Conservation (phyloP, 2,113 vertebrate genomes). For the Isurus oxyrinchus region DNA sequence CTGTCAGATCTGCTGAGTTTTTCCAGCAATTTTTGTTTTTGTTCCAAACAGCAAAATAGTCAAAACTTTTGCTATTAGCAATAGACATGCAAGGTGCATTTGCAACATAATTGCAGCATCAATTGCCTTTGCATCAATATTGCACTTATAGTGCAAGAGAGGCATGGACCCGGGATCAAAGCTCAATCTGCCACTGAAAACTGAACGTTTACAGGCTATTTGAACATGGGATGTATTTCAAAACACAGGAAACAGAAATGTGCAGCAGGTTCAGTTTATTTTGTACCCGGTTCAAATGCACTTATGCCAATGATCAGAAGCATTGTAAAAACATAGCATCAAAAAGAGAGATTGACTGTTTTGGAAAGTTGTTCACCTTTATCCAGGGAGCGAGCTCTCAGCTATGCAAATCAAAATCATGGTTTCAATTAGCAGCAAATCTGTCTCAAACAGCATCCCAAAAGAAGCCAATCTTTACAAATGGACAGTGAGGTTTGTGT, state of each 20-base stretch:
- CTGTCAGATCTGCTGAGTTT: no score
- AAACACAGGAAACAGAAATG: background rate
- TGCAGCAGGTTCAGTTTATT: conserved; percentile 21
- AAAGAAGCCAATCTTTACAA: conserved; percentile 13
- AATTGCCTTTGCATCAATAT: background rate
- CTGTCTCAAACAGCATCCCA: background rate
- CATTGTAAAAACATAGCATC: conserved; percentile 30
- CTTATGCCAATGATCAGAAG: conserved; percentile 1
- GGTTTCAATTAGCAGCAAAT: background rate
- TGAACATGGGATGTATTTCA: background rate
- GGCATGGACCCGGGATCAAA: background rate
- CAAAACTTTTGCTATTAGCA: background rate
- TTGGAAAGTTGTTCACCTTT: background rate
- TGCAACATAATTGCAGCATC: background rate
- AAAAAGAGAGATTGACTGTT: background rate
- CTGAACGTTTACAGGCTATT: background rate
- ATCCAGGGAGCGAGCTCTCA: no score
- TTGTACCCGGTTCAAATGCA: conserved; percentile 17
- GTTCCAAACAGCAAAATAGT: background rate
- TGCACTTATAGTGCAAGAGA: background rate
- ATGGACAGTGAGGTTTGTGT: background rate
- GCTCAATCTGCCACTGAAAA: background rate
- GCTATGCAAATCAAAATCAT: background rate
- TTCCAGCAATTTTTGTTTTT: no score
- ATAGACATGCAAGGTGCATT: background rate